A percentile compares a stretch with the other conserved stretches of the same genome.
Evolutionary conservation across 1,140 invertebrate species (phyloP).

Genomic region (Dufourea novaeangliae): DNA sequence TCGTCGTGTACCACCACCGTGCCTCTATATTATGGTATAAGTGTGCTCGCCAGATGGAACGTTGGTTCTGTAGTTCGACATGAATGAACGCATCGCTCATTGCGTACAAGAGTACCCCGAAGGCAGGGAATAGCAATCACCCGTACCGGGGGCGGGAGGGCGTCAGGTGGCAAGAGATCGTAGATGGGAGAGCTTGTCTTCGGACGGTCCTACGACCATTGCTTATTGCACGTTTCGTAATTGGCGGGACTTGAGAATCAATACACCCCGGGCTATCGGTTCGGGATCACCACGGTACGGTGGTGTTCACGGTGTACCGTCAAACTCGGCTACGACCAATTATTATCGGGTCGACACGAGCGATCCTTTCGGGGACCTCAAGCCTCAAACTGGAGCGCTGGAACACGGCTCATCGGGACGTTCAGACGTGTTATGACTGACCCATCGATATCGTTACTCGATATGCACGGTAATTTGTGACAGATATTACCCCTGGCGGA

Average conservation of each 20-base stretch:
- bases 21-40: conserved; percentile 34
- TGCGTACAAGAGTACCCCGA: conserved; percentile 58
- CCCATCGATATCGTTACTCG: background rate
- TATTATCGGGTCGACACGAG: conserved; percentile 5
- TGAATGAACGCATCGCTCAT: conserved; percentile 76
- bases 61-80: conserved; percentile 51
- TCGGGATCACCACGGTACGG: conserved; percentile 5
- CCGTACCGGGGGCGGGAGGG: conserved; percentile 71
- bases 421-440: background rate
- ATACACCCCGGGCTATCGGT: conserved; percentile 52
- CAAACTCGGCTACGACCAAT: conserved; percentile 38
- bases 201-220: conserved; percentile 51
- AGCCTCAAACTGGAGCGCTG: conserved; percentile 1
- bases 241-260: conserved; percentile 50
- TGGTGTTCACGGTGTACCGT: conserved; percentile 10
- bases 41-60: background rate
- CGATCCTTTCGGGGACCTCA: background rate
- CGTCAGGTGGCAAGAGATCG: conserved; percentile 74
- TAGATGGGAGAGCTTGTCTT: conserved; percentile 56
- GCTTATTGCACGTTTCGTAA: conserved; percentile 60
- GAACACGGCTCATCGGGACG: background rate
- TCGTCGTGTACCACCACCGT: conserved; percentile 24
- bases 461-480: background rate
- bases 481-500: background rate
- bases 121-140: conserved; percentile 73